Percentiles rank a stretch among this genome's conserved stretches.
phyloP scores from a whole-genome alignment of 2,113 vertebrate genomes.

The Salvelinus namaycush region DNA sequence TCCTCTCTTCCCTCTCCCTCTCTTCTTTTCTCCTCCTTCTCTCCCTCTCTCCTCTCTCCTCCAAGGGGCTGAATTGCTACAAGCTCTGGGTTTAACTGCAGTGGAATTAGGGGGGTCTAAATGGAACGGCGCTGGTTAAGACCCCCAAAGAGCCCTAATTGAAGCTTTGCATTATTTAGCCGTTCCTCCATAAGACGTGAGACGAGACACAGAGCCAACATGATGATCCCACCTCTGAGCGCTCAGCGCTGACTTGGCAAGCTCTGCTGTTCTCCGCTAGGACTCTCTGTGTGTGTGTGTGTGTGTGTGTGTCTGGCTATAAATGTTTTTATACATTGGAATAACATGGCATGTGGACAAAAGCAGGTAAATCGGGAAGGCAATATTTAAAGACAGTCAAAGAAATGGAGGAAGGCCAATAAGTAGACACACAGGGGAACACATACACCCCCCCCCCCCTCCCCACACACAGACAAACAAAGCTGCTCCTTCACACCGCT shows the following conservation, averaged over 20 bases:
- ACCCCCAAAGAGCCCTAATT: conserved; percentile 30
- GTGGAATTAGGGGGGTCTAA: not conserved
- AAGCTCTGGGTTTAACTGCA: not conserved
- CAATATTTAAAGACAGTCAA: too few species aligned
- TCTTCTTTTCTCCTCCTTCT: not conserved
- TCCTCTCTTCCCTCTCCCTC: not conserved
- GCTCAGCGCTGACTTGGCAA: not conserved
- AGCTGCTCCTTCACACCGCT: not conserved
- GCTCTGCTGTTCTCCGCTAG: not conserved
- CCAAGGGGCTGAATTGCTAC: not conserved
- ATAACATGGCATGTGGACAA: too few species aligned
- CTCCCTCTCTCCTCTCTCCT: too few species aligned
- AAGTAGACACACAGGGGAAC: not conserved
- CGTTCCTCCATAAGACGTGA: conserved; percentile 8
- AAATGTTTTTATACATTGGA: too few species aligned
- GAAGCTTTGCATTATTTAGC: conserved; percentile 36
- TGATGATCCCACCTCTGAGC: not conserved
- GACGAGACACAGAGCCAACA: conserved; percentile 13
- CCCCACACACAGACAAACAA: not conserved
- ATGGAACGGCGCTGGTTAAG: conserved; percentile 24
- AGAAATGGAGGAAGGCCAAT: too few species aligned
- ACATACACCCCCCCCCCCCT: not conserved
- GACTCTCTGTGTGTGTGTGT: too few species aligned
- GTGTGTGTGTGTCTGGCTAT: too few species aligned
- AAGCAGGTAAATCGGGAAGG: too few species aligned